Evolutionary conservation across 1,140 invertebrate species (phyloP), one percentile per base, ranked within the genome.

Genomic region (Nymphalis io): DNA sequence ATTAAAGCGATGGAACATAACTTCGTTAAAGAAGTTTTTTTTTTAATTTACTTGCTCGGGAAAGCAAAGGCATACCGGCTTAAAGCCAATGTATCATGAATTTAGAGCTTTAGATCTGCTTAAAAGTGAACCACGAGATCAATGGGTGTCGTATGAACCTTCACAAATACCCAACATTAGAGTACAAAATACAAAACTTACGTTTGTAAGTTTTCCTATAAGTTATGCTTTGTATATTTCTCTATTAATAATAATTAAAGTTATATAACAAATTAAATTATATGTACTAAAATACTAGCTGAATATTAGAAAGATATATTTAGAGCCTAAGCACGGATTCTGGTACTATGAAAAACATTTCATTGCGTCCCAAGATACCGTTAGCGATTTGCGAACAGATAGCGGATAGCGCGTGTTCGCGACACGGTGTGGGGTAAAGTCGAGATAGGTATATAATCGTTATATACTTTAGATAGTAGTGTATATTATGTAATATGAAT

Each of bases 231-330:
- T 42, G 4, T 20, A 20, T 13, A 20, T 51, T 12, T 15, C 46
- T 2, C 44, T 16, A 46, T 73, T 55, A 2, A 1, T 11, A 3
- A 13, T n/a, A 12, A 27, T 27, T 55, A 10, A 27, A 55, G 15
- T 1, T 72, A 67, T 74, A 63, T 79, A n/a, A 74, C 16, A 55
- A 16, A n/a, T n/a, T n/a, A n/a, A 48, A 27, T 27, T 27, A 55
- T 51, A 51, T 15, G 21, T 55, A 55, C 51, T 27, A 27, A 27
- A 55, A 15, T 3, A 33, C 23, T 12, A 23, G 51, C 1, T 8
- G 27, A 55, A 55, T 27, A 21, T 51, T 18, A 51, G 46, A 27
- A 27, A 55, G 51, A 55, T 55, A 16, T 55, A 55, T 55, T 55
- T 15, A 23, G 27, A 33, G 51, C 51, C 51, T 27, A 55, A 16